A percentile compares a stretch with the other conserved stretches of the same genome.
Conservation (phyloP, 2,113 vertebrate species). For the Eubucco bourcierii region DNA sequence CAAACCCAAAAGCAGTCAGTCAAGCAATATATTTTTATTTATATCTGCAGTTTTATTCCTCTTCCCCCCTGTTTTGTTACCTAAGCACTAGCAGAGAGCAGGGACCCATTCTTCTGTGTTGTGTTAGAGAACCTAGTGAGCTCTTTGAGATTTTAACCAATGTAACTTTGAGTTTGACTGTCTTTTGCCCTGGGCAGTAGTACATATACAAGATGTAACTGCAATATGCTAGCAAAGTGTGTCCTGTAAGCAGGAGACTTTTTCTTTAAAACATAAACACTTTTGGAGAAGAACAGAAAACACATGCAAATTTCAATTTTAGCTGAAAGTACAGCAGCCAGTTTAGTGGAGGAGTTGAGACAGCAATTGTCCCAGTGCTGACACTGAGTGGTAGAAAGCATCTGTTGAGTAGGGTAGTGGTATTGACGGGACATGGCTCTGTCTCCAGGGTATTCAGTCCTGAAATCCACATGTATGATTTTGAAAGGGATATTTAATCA, state of each 20-base stretch:
- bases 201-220: background rate
- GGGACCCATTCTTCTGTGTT: background rate
- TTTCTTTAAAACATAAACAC: background rate
- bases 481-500: background rate
- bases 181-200: background rate
- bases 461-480: accelerated
- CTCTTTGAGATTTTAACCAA: background rate
- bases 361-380: background rate
- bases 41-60: background rate
- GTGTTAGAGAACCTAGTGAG: background rate
- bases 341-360: background rate
- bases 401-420: background rate
- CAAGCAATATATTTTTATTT: background rate
- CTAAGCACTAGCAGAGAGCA: background rate
- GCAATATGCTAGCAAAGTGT: background rate
- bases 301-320: background rate
- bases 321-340: background rate
- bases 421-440: background rate
- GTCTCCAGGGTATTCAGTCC: accelerated
- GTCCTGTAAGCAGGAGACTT: background rate
- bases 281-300: background rate
- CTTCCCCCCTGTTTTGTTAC: background rate
- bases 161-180: background rate
- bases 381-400: background rate
- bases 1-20: background rate